Percentiles rank a stretch among this genome's conserved stretches.
These are phyloP conservation scores for Diceros bicornis DNA, from an alignment of 2,797 vertebrate species.

Conservation along the genomic window DNA sequence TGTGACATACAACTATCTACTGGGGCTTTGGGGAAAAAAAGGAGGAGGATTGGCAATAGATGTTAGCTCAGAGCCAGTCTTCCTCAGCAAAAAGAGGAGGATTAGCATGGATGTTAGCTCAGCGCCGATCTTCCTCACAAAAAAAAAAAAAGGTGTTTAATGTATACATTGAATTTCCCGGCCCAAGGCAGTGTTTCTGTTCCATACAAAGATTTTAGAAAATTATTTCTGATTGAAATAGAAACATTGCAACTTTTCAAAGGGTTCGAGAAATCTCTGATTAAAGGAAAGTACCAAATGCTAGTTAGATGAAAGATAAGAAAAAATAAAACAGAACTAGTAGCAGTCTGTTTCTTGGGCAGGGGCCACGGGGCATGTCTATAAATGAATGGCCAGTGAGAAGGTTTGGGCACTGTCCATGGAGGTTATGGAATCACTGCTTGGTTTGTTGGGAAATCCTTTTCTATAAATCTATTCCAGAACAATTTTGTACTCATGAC, in stretches of 20 bases:
- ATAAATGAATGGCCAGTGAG: not conserved
- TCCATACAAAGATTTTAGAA: constrained; percentile 36
- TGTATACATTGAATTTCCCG: constrained; percentile 15
- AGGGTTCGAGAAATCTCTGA: not conserved
- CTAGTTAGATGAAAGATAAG: not conserved
- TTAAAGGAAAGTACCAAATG: constrained; percentile 39
- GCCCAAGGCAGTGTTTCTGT: not conserved
- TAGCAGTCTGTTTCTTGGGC: not conserved
- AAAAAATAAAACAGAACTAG: not conserved
- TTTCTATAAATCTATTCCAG: not conserved
- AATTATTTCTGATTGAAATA: constrained; percentile 43
- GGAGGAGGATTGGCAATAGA: too few species aligned
- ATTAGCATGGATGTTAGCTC: too few species aligned
- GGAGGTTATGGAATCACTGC: not conserved
- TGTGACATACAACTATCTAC: too few species aligned
- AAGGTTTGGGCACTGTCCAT: not conserved
- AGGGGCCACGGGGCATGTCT: not conserved
- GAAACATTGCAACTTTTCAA: constrained; percentile 35
- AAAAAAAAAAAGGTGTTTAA: not conserved
- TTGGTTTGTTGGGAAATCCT: not conserved
- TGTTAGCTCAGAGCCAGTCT: too few species aligned
- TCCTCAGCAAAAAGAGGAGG: too few species aligned
- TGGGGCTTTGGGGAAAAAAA: too few species aligned
- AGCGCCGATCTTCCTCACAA: too few species aligned
- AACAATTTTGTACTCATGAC: constrained; percentile 24